phyloP scores from a whole-genome alignment of 2,888 invertebrate genomes.

The Meteorus cinctellus region DNA sequence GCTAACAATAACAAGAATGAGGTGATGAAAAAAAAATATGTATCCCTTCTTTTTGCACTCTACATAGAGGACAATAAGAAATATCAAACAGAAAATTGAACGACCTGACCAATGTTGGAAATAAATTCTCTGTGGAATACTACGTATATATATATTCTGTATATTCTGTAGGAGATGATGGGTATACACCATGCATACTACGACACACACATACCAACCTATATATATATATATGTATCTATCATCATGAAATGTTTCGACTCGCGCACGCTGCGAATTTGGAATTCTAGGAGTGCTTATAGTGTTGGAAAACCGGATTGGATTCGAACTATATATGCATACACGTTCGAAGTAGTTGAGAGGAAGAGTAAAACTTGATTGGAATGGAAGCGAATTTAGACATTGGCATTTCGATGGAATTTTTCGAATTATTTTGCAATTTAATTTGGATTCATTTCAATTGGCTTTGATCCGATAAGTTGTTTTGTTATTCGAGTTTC shows the following conservation, averaged over 20 bases:
- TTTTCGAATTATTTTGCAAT: neutral
- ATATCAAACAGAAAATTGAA: too few relatives aligned
- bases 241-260: neutral
- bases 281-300: neutral
- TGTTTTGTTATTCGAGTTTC: neutral
- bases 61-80: too few relatives aligned
- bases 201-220: neutral
- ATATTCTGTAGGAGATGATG: neutral
- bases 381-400: neutral
- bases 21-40: too few relatives aligned
- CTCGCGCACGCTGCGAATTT: neutral
- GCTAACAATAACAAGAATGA: too few relatives aligned
- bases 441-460: neutral
- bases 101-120: too few relatives aligned
- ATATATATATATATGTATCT: neutral
- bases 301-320: slow-evolving; percentile 13
- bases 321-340: neutral
- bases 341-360: neutral
- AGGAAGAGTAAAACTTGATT: slow-evolving; percentile 3
- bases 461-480: neutral
- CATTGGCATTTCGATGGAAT: neutral
- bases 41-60: too few relatives aligned
- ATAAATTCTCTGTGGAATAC: too few relatives aligned
- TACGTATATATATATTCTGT: neutral
- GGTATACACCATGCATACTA: neutral